phyloP scores from a whole-genome alignment of 2,888 invertebrate genomes.

The Hipparchia semele region DNA sequence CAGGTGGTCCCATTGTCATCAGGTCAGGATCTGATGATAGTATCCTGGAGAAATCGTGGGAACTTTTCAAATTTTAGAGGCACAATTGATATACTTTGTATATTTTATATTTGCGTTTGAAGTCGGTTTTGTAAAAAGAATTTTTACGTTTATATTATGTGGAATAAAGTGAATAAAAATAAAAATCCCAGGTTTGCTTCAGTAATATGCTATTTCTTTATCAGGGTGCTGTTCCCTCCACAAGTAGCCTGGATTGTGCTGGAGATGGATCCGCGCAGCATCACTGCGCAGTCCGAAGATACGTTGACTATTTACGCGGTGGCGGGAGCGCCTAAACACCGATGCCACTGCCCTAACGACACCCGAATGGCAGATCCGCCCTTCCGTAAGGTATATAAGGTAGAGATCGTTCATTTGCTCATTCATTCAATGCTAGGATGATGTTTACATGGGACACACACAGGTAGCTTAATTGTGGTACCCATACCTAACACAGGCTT shows the following conservation, averaged over 20 bases:
- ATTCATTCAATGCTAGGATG: slow-evolving; percentile 39
- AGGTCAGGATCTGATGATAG: too few relatives aligned
- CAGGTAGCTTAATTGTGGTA: too few relatives aligned
- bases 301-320: slow-evolving; percentile 86
- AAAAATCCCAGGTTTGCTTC: too few relatives aligned
- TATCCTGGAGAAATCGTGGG: too few relatives aligned
- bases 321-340: slow-evolving; percentile 65
- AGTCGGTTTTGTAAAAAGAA: too few relatives aligned
- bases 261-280: slow-evolving; percentile 96
- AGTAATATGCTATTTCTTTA: neutral
- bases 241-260: slow-evolving; percentile 95
- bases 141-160: too few relatives aligned
- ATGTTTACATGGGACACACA: slow-evolving; percentile 19
- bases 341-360: slow-evolving; percentile 64
- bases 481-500: too few relatives aligned
- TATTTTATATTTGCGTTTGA: too few relatives aligned
- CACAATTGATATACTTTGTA: too few relatives aligned
- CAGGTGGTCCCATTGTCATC: too few relatives aligned
- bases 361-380: slow-evolving; percentile 60
- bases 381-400: slow-evolving; percentile 77
- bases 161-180: too few relatives aligned
- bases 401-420: slow-evolving; percentile 52
- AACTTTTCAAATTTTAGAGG: too few relatives aligned
- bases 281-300: slow-evolving; percentile 97
- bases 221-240: slow-evolving; percentile 93